A percentile compares a stretch with the other conserved stretches of the same genome.
These are phyloP conservation scores for Theretra japonica DNA, from an alignment of 2,888 invertebrate species.

Conservation along the genomic window DNA sequence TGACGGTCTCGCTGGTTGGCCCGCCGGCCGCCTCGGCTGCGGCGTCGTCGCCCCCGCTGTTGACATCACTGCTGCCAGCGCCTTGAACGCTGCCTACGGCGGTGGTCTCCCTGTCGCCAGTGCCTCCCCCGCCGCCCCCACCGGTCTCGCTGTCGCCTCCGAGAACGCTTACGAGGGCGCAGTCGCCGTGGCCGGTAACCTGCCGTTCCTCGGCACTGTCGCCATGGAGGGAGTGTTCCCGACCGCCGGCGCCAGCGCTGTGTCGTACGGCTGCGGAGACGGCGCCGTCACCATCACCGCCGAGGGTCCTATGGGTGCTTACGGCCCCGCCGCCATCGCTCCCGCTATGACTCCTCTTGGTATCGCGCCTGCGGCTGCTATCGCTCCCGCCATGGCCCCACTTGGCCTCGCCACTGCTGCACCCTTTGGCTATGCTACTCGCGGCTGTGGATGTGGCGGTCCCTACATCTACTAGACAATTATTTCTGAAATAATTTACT, in stretches of 20 bases:
- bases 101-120: conserved; percentile 41
- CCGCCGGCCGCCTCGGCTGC: conserved; percentile 21
- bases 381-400: neutral
- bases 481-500: no score
- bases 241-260: conserved; percentile 46
- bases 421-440: conserved; percentile 27
- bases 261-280: conserved; percentile 40
- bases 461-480: no score
- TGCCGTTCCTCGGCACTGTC: conserved; percentile 49
- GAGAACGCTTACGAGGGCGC: conserved; percentile 44
- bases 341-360: conserved; percentile 29
- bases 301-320: conserved; percentile 43
- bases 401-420: neutral
- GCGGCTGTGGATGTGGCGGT: conserved; percentile 33
- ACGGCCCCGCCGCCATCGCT: conserved; percentile 39
- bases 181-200: conserved; percentile 39
- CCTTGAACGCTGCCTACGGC: conserved; percentile 29
- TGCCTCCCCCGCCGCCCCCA: conserved; percentile 36
- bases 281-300: conserved; percentile 36
- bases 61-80: conserved; percentile 27
- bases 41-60: conserved; percentile 16
- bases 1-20: neutral
- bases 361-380: conserved; percentile 42
- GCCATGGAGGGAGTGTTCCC: conserved; percentile 50
- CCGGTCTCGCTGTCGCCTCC: conserved; percentile 40